Base-by-base conservation (phyloP, 2,797 vertebrate species). In the Leptodactylus fallax region DNA sequence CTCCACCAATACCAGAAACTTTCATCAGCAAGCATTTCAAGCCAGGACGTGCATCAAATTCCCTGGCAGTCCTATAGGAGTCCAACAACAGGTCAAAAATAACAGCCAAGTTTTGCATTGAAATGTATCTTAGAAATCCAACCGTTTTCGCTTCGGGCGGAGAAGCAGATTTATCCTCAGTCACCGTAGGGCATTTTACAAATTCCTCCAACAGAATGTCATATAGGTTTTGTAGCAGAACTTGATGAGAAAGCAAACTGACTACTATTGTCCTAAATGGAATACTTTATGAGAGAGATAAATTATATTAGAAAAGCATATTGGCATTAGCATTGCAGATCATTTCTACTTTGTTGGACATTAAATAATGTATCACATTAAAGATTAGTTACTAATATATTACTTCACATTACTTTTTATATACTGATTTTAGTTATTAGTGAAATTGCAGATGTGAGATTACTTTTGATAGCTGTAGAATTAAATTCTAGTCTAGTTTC, bases 11-110 rank as follows among this genome's bases (percentile, higher is more conserved):
- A 12, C 98, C 98, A 0, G 98, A 99, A 90, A 99, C 98, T 89
- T 98, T 99, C 95, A 99, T 99, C 81, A 99, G 95, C 87, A 99
- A 96, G 91, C 98, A 99, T 93, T 99, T 99, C 67, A 99, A 92
- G 1, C 98, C 98, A 0, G 98, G 98, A 58, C 98, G 96, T 0
- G 97, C 97, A 95, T 99, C 98, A 27, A 99, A 99, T 91, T 99
- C 98, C 6, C 97, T 93, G 0, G 98, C 97, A 0, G 98, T 99
- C 92, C 97, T 95, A 90, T 99, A 98, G 0, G 98, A 99, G 91
- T 99, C 98, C 91, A 99, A 95, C 90, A 99, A 95, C 90, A 99
- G 96, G 92, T 99, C 98, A 89, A 99, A 97, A 91, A 99, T 98
- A 91, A 99, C 96, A 25, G 97, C 97, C 91, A 99, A 90, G 90